Conservation (phyloP, 2,113 vertebrate species). For the Indicator indicator region DNA sequence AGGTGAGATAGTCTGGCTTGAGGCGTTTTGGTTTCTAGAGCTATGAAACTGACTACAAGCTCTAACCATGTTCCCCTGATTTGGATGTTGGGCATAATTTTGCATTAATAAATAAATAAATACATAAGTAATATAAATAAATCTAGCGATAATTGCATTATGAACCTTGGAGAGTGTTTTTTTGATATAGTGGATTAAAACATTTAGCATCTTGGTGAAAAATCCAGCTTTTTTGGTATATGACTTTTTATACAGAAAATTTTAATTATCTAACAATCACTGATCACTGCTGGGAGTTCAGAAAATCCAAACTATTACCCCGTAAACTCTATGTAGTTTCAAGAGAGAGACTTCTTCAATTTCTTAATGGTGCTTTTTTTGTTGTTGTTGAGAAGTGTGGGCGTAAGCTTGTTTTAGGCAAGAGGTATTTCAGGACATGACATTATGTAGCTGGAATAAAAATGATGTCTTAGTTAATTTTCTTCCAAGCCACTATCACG, state of each 20-base stretch:
- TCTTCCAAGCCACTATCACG: neutral
- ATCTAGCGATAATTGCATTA: neutral
- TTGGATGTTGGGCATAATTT: neutral
- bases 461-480: neutral
- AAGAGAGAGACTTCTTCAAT: neutral
- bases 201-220: neutral
- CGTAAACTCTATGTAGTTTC: neutral
- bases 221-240: neutral
- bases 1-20: neutral
- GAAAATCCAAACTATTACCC: neutral
- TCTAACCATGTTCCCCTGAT: neutral
- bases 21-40: neutral
- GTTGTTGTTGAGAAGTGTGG: neutral
- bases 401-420: neutral
- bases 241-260: neutral
- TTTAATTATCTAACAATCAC: neutral
- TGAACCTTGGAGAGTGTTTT: neutral
- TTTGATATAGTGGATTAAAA: neutral
- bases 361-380: neutral
- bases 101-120: neutral
- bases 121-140: neutral
- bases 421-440: constrained; percentile 31
- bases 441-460: constrained; percentile 27
- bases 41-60: neutral
- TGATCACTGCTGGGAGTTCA: neutral